These are phyloP conservation scores for Cisticola juncidis DNA, from an alignment of 2,113 vertebrate genomes.

Conservation along the genomic window DNA sequence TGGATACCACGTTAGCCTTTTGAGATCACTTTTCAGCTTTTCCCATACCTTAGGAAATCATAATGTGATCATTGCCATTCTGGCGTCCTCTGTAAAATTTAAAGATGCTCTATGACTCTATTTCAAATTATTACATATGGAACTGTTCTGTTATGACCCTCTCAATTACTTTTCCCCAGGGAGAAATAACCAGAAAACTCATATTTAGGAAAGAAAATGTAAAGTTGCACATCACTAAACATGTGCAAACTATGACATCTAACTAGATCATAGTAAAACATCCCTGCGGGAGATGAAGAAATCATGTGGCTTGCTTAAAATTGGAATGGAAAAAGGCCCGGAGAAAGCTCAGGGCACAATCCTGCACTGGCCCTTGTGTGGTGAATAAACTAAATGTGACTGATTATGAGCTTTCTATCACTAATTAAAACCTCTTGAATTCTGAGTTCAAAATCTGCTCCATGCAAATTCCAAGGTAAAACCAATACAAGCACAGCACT, in stretches of 20 bases:
- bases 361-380: not conserved
- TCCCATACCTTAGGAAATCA: not conserved
- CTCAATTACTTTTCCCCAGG: not conserved
- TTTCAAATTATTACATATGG: not conserved
- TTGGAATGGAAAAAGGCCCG: conserved; percentile 52
- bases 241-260: conserved; percentile 49
- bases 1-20: not conserved
- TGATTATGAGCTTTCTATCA: not conserved
- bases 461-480: not conserved
- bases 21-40: not conserved
- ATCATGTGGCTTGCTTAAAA: conserved; percentile 52
- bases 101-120: not conserved
- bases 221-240: conserved; percentile 42
- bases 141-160: not conserved
- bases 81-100: not conserved
- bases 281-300: conserved; percentile 28
- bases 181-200: not conserved
- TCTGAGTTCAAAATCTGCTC: not conserved
- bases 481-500: not conserved
- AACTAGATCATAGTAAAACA: conserved; percentile 48
- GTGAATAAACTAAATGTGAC: conserved; percentile 50
- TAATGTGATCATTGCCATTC: not conserved
- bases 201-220: conserved; percentile 2
- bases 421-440: conserved; percentile 1
- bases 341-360: conserved; percentile 50